These are phyloP conservation scores for Ecdyonurus torrentis DNA, from an alignment of 2,888 invertebrate genomes.

Conservation along the genomic window DNA sequence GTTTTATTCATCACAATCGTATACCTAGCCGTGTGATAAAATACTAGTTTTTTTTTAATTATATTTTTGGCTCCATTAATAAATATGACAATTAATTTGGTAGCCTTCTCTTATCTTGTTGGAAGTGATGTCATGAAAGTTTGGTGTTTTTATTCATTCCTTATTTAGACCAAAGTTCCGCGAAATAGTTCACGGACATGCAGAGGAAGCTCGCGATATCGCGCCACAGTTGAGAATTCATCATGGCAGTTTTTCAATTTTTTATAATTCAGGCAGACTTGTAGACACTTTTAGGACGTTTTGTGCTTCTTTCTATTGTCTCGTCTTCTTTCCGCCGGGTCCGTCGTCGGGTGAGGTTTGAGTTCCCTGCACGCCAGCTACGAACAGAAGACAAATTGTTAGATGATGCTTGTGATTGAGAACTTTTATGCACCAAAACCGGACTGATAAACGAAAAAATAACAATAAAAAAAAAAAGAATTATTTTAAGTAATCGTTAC, in stretches of 20 bases:
- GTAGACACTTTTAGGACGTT: conserved; percentile 20
- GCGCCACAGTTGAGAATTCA: background rate
- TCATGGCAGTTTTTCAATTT: background rate
- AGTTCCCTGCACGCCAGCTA: conserved; percentile 53
- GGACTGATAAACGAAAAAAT: no score
- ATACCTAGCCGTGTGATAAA: no score
- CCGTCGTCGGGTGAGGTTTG: conserved; percentile 41
- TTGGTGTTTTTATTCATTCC: background rate
- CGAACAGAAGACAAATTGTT: conserved; percentile 39
- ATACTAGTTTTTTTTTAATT: no score
- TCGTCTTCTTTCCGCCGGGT: conserved; percentile 27
- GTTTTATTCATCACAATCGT: background rate
- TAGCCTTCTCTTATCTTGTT: background rate
- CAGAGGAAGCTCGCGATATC: background rate
- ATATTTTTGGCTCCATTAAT: no score
- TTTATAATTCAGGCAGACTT: background rate
- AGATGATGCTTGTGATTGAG: no score
- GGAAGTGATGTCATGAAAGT: no score
- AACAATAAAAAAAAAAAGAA: background rate
- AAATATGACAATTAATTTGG: no score
- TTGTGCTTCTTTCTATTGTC: conserved; percentile 53
- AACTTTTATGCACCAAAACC: no score
- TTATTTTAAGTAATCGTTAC: background rate
- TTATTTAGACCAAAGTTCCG: background rate
- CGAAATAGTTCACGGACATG: no score